phyloP scores from a whole-genome alignment of 2,113 vertebrate species.

The Grus americana region DNA sequence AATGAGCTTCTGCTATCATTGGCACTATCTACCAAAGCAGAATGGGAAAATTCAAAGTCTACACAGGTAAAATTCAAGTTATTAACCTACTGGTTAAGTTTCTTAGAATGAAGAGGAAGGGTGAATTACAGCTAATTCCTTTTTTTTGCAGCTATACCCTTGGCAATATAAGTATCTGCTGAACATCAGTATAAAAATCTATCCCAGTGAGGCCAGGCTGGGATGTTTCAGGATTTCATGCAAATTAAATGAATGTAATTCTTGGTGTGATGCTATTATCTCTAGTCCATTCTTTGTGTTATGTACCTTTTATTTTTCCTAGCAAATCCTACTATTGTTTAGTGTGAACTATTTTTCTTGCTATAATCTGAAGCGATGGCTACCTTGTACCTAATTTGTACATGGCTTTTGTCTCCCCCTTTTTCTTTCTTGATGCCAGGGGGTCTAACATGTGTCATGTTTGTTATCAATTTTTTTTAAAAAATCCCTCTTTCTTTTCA shows the following conservation, averaged over 20 bases:
- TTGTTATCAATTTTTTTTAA: background rate
- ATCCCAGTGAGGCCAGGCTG: background rate
- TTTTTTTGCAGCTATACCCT: background rate
- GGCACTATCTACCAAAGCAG: background rate
- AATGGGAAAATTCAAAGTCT: background rate
- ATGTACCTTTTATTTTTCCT: background rate
- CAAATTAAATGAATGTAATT: background rate
- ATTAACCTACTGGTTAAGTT: background rate
- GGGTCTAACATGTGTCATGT: background rate
- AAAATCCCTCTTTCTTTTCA: background rate
- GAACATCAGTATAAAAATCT: background rate
- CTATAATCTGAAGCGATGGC: background rate
- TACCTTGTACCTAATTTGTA: background rate
- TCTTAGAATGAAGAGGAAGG: background rate
- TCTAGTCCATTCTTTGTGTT: background rate
- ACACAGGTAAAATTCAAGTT: background rate
- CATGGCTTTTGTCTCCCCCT: background rate
- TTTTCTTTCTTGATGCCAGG: background rate
- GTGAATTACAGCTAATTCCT: background rate
- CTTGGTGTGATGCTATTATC: background rate
- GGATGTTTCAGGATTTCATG: background rate
- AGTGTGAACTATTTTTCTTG: background rate
- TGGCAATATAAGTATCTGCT: background rate
- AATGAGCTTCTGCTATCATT: background rate
- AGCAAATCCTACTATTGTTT: background rate